Conservation (phyloP, 2,888 invertebrate genomes). For the Eupelmus urozonus region DNA sequence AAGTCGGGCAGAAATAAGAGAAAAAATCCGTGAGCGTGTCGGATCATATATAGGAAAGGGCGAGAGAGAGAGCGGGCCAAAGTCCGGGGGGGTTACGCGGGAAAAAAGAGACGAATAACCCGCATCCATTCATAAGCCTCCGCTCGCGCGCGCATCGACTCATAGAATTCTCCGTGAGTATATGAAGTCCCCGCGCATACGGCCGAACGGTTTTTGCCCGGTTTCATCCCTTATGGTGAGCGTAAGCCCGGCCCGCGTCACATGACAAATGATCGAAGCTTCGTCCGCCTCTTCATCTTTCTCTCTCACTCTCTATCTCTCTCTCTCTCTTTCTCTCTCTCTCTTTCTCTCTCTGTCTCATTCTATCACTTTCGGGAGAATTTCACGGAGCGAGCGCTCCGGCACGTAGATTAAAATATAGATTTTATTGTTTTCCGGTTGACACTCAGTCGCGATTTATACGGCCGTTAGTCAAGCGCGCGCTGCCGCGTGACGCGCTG, state of each 20-base stretch:
- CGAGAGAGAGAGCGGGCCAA: slow-evolving; percentile 23
- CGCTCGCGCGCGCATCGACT: slow-evolving; percentile 56
- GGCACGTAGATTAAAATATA: slow-evolving; percentile 73
- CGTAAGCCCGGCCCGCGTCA: slow-evolving; percentile 56
- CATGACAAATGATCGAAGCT: slow-evolving; percentile 70
- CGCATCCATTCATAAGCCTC: slow-evolving; percentile 64
- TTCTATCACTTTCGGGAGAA: slow-evolving; percentile 61
- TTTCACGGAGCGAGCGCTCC: slow-evolving; percentile 58
- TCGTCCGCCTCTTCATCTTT: slow-evolving; percentile 28
- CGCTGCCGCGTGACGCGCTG: slow-evolving; percentile 62
- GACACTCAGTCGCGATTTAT: slow-evolving; percentile 69
- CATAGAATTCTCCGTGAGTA: slow-evolving; percentile 57
- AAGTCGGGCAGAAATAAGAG: not conserved
- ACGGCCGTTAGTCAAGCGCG: slow-evolving; percentile 70
- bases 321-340: slow-evolving; percentile 36
- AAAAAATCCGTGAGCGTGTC: not conserved
- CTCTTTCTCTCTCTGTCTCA: slow-evolving; percentile 58
- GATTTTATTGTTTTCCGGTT: slow-evolving; percentile 74
- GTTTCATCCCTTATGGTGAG: slow-evolving; percentile 63
- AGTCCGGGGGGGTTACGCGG: not conserved
- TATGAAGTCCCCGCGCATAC: slow-evolving; percentile 37
- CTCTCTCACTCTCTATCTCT: not conserved
- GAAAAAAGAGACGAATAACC: slow-evolving; percentile 62
- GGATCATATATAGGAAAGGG: not conserved
- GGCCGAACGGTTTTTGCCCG: slow-evolving; percentile 65